Evolutionary conservation across 2,113 vertebrate species (phyloP), one percentile per base, ranked within the genome.

Genomic region (Sialia sialis): DNA sequence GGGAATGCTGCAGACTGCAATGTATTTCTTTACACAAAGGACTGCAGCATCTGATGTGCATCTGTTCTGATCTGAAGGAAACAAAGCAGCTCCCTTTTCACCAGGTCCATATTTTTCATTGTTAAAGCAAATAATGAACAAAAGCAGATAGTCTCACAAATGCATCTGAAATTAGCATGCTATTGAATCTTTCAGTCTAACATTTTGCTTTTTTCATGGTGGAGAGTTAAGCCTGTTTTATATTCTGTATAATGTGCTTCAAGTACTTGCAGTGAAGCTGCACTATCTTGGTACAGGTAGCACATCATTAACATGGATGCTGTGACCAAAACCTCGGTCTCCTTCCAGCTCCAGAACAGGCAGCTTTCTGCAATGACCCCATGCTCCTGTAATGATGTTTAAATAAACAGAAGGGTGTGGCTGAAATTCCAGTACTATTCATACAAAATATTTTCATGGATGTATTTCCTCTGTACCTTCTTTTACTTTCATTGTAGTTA

Each of bases 11-110:
- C 52, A 84, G 51, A 38, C 30, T 58, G 41, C 49, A 93, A n/a
- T 34, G 18, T 25, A 25, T 88, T 92, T 56, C 38, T 64, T 73
- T 64, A 29, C 23, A 56, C 48, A 29, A 78, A 69, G n/a, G 49
- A 64, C 55, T 63, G 49, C 43, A 85, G 46, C 54, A 82, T 70
- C 59, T 91, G 84, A 79, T 41, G 67, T 29, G 49, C 86, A 84
- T 95, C 92, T 96, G 89, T 86, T 97, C 89, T 60, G 49, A 59
- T 76, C 93, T 89, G 87, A 79, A 80, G 84, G 89, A 95, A 93
- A 77, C 51, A 90, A 56, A 92, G 70, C 30, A 86, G 43, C n/a
- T 90, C 56, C 29, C 73, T 92, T 91, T 79, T 75, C 62, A 67
- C 63, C n/a, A 38, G 75, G 80, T 88, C 81, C 84, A 85, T 69